Percentiles rank a stretch among this genome's conserved stretches.
phyloP scores from a whole-genome alignment of 2,113 vertebrate species.

The Pantherophis guttatus region DNA sequence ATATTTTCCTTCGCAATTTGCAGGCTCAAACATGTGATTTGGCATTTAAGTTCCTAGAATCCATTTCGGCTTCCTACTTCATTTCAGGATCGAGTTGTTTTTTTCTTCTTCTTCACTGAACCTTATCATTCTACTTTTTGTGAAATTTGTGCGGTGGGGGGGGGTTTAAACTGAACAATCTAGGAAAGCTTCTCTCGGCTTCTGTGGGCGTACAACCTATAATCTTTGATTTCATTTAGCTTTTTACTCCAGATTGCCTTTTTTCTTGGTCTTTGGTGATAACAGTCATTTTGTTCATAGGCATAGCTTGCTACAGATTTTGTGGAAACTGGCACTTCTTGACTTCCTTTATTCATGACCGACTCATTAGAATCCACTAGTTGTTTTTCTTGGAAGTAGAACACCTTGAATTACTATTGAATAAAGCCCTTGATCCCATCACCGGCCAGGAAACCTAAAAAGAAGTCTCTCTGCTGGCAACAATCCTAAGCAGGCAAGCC shows the following conservation, averaged over 20 bases:
- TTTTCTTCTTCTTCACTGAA: neutral
- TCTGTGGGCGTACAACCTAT: neutral
- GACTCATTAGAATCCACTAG: neutral
- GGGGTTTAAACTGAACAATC: neutral
- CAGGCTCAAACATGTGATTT: neutral
- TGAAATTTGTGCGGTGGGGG: neutral
- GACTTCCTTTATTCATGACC: neutral
- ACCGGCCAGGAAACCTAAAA: neutral
- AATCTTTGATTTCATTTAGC: neutral
- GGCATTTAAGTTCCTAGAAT: neutral
- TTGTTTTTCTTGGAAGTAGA: neutral
- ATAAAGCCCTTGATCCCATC: neutral
- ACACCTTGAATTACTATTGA: neutral
- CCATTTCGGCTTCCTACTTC: neutral
- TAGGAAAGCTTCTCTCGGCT: neutral
- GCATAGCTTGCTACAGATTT: neutral
- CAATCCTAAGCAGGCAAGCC: neutral
- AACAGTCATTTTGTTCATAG: neutral
- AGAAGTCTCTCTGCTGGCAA: neutral
- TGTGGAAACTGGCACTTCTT: neutral
- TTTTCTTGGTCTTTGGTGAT: neutral
- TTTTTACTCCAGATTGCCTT: neutral
- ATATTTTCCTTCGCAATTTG: neutral
- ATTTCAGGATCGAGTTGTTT: neutral
- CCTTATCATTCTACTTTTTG: neutral